Evolutionary conservation across 2,797 vertebrate genomes (phyloP), one percentile per base, ranked within the genome.

Genomic region (Amphiprion clarkii): DNA sequence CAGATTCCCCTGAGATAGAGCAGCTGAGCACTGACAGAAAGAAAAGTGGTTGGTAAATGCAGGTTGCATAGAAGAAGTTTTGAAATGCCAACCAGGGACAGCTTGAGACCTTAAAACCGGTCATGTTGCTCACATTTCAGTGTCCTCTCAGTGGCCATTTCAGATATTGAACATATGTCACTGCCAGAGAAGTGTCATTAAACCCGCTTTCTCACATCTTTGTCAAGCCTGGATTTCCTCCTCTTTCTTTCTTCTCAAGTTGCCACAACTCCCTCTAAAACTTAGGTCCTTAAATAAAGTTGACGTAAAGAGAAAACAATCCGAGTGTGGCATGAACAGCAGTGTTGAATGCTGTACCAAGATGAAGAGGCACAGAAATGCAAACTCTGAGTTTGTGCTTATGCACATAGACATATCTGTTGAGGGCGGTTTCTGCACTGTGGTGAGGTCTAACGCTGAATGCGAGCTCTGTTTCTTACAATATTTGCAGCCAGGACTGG

Each of bases 1-100:
- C 23, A 81, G 72, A 87, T 81, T 66, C 79, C 68, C 71, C 36
- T 63, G 84, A 87, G 74, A 78, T 25, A 56, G 42, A 60, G 58
- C 13, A 48, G 17, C 33, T 11, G 23, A 74, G 57, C 64, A 52
- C 31, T 0, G 52, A 73, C n/a, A 60, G 23, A 49, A 1, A 44
- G 48, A 29, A 52, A 74, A 64, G 56, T 66, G 63, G 21, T 31
- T 59, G 56, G 55, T 61, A 68, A 79, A 71, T 84, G 55, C 66
- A 64, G 61, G 39, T 53, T 42, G 39, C 8, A 3, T 55, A 27
- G 27, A 46, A 31, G 29, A 66, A 39, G n/a, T 48, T 79, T 60
- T 74, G 53, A 78, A 86, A 86, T 77, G 69, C 46, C 69, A 76
- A 36, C 33, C 25, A 58, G 69, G 49, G 57, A 11, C 63, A 69